A percentile compares a stretch with the other conserved stretches of the same genome.
Evolutionary conservation across 2,888 invertebrate species (phyloP).

Genomic region (Encarsia formosa): DNA sequence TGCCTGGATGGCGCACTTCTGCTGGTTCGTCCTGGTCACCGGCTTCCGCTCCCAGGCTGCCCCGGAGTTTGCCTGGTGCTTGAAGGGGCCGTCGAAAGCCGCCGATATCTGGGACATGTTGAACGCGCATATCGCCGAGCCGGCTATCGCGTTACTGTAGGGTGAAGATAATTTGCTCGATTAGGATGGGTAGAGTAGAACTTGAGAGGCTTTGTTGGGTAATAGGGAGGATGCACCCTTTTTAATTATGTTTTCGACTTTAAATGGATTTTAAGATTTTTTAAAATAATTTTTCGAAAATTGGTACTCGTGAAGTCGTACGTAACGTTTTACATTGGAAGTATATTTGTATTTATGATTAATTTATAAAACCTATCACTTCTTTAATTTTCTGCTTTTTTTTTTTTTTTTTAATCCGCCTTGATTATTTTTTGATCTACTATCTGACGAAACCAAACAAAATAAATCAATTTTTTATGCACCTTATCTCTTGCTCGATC

Average conservation of each 20-base stretch:
- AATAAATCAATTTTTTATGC: not conserved
- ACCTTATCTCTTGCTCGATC: no score
- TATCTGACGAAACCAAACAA: conserved; percentile 1
- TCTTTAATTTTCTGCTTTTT: not conserved
- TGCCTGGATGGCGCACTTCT: conserved; percentile 38
- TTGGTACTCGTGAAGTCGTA: no score
- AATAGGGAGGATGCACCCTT: no score
- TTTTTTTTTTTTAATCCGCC: not conserved
- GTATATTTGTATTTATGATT: not conserved
- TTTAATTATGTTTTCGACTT: no score
- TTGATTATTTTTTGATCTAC: not conserved
- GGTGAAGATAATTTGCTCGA: not conserved
- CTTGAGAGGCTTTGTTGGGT: no score
- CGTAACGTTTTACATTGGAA: no score
- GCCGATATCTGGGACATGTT: conserved; percentile 75
- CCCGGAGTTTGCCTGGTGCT: conserved; percentile 72
- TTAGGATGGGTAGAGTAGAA: no score
- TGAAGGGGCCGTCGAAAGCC: conserved; percentile 82
- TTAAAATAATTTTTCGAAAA: no score
- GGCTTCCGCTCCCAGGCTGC: conserved; percentile 71
- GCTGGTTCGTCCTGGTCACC: conserved; percentile 52
- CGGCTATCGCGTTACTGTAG: conserved; percentile 76
- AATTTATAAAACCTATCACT: not conserved
- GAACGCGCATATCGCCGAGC: conserved; percentile 89
- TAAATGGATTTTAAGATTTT: no score